Evolutionary conservation across 2,888 invertebrate species (phyloP).

Genomic region (Prenolepis imparis): DNA sequence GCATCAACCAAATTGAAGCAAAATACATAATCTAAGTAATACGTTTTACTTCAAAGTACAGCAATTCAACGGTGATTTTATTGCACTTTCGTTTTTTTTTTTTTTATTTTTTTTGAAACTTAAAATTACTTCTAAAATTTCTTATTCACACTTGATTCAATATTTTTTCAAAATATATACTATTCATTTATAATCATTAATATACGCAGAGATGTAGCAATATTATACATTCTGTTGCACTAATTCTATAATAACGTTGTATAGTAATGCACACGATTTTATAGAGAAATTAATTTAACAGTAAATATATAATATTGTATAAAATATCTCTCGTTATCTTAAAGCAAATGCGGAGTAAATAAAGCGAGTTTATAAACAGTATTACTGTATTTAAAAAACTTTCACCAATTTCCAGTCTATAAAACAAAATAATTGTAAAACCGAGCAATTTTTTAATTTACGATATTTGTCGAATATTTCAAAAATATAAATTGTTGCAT

Average conservation of each 20-base stretch:
- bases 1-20: constrained; percentile 14
- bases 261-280: background rate
- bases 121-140: background rate
- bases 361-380: background rate
- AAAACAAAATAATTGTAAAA: background rate
- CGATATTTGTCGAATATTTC: constrained; percentile 1
- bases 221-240: background rate
- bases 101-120: background rate
- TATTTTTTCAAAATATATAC: background rate
- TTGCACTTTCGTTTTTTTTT: background rate
- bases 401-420: background rate
- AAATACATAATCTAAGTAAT: background rate
- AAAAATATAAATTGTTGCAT: background rate
- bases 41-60: background rate
- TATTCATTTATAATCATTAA: background rate
- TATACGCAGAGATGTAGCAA: background rate
- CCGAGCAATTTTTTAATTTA: constrained; percentile 14
- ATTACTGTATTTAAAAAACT: background rate
- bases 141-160: background rate
- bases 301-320: background rate
- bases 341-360: constrained; percentile 3
- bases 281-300: constrained; percentile 5
- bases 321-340: background rate
- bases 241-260: background rate
- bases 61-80: background rate